Conservation (phyloP, 1,140 invertebrate genomes). For the Drosophila hydei region DNA sequence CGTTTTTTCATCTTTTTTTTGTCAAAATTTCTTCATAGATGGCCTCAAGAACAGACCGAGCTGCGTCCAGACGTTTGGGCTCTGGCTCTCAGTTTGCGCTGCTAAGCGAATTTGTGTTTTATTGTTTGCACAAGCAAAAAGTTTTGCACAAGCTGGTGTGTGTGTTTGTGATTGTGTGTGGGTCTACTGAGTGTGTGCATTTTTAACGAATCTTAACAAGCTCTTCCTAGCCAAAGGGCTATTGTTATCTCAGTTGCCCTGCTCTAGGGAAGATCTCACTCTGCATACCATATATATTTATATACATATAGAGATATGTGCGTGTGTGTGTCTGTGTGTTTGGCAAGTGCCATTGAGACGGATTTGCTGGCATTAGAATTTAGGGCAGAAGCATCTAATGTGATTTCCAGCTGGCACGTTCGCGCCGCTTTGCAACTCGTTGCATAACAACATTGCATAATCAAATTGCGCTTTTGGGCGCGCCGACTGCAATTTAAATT, state of each 20-base stretch:
- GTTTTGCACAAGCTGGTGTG: conserved; percentile 52
- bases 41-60: conserved; percentile 56
- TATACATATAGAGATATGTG: conserved; percentile 33
- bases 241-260: conserved; percentile 76
- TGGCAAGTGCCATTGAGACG: conserved; percentile 78
- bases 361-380: conserved; percentile 74
- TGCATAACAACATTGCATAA: conserved; percentile 78
- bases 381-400: conserved; percentile 71
- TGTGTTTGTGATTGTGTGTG: conserved; percentile 17
- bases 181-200: conserved; percentile 57
- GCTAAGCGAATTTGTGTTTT: conserved; percentile 82
- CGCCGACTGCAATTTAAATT: conserved; percentile 73
- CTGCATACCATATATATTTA: conserved; percentile 23
- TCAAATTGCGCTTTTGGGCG: conserved; percentile 77
- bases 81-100: conserved; percentile 39
- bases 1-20: background rate
- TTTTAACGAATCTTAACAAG: conserved; percentile 82
- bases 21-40: conserved; percentile 70
- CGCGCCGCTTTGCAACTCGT: conserved; percentile 38
- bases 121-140: conserved; percentile 82
- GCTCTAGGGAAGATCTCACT: conserved; percentile 53
- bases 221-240: conserved; percentile 71
- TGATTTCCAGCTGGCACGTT: conserved; percentile 76
- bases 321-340: conserved; percentile 19
- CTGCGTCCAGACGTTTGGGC: conserved; percentile 35